Conservation (phyloP, 2,113 vertebrate species). For the Machaerirhynchus nigripectus region DNA sequence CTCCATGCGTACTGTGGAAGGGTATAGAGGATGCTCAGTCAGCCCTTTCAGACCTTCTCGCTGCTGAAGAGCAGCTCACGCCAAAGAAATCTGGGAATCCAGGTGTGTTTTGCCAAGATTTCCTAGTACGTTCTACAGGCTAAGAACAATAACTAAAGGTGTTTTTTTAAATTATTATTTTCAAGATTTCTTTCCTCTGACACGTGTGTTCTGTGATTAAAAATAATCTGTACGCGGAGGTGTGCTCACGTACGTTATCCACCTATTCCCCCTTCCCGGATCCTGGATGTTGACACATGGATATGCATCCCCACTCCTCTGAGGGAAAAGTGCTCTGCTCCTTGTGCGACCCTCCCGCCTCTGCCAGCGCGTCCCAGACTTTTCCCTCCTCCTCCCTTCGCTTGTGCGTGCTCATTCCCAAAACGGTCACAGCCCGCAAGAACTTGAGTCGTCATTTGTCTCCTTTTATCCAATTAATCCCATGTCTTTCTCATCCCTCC, state of each 20-base stretch:
- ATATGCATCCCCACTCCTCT: not conserved
- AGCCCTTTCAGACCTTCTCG: not conserved
- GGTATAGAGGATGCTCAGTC: not conserved
- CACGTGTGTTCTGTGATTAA: not conserved
- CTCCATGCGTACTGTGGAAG: not conserved
- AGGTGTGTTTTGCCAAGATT: not conserved
- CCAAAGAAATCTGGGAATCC: not conserved
- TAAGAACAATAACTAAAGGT: not conserved
- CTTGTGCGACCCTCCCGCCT: accelerated
- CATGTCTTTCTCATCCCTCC: not conserved
- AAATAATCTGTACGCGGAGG: not conserved
- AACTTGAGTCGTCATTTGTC: not conserved
- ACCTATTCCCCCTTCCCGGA: accelerated
- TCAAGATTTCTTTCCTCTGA: not conserved
- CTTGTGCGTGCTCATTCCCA: not conserved
- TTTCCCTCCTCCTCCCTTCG: not conserved
- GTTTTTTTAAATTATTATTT: not conserved
- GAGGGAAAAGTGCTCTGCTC: not conserved
- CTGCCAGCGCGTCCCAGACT: not conserved
- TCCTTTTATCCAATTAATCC: not conserved
- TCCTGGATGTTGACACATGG: accelerated
- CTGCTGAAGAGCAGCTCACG: not conserved
- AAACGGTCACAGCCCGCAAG: not conserved
- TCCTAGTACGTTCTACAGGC: not conserved
- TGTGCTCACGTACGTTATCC: not conserved